These are phyloP conservation scores for Castor canadensis DNA, from an alignment of 2,113 vertebrate genomes.

Conservation along the genomic window DNA sequence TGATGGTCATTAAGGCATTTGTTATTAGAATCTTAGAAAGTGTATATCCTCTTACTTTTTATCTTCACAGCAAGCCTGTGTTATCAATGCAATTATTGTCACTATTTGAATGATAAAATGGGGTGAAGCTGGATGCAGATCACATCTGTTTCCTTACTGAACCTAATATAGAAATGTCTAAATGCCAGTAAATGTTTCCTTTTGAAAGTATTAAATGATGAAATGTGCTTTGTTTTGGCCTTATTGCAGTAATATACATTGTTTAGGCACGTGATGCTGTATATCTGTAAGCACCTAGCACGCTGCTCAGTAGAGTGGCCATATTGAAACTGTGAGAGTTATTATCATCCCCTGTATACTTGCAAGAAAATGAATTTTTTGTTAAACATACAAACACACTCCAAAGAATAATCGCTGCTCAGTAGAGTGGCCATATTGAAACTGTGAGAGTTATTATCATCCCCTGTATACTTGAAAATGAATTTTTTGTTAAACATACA, in stretches of 20 bases:
- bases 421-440: too few relatives aligned
- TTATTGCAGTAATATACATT: neutral
- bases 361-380: neutral
- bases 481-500: neutral
- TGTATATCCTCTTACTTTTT: neutral
- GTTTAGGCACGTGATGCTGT: neutral
- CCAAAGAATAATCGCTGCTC: neutral
- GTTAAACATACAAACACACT: neutral
- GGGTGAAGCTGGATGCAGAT: accelerated
- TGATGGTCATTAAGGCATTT: neutral
- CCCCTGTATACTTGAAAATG: neutral
- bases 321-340: too few relatives aligned
- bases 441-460: neutral
- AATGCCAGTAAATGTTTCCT: neutral
- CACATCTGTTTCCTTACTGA: neutral
- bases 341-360: neutral
- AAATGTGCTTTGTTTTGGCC: neutral
- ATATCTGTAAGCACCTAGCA: neutral
- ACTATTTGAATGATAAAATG: neutral
- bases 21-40: neutral
- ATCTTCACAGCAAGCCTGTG: neutral
- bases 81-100: neutral
- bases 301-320: neutral
- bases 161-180: neutral
- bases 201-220: neutral